Base-by-base conservation (phyloP, 2,797 vertebrate species). In the Meda fulgida region DNA sequence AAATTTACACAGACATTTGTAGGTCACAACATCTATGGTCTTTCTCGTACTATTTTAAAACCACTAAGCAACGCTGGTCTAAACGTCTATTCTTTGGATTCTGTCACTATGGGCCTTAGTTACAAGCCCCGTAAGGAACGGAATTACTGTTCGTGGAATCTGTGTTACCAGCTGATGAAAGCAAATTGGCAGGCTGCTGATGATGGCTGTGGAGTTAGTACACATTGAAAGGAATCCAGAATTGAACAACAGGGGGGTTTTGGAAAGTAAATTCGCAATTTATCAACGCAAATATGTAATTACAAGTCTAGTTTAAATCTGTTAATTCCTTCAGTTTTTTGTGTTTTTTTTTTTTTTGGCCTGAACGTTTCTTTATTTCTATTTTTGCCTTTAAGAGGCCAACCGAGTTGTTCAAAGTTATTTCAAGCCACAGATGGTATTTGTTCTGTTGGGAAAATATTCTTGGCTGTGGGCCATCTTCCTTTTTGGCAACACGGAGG, bases 1-100 rank as follows among this genome's bases (percentile, higher is more conserved):
- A 85, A 87, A 88, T 93, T 93, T 92, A 85, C 90, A 93, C 87
- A 88, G 16, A 18, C 46, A 5, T 18, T 48, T 18, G 14, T 48
- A 48, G 46, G n/a, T n/a, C n/a, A 48, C 14, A 48, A 48, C 46
- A 48, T 48, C 18, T 48, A 48, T 48, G 16, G 46, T 18, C 5
- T 48, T 48, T 48, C 46, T 48, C 46, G 18, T 48, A 48, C 5
- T 46, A 65, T 72, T 84, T 84, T 53, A 51, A 36, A 63, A 81
- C 40, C 66, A 38, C 63, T 46, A 58, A 65, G 40, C 58, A 60
- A 82, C 87, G 21, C 86, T 81, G 73, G 80, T 89, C 81, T 83
- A 65, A 87, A 88, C 89, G 80, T 73, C 23, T 88, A 48, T 29
- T 80, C 66, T 65, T 78, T 71, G 76, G 53, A 63, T 80, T 79